Evolutionary conservation across 2,113 vertebrate species (phyloP).

Genomic region (Corynorhinus townsendii): DNA sequence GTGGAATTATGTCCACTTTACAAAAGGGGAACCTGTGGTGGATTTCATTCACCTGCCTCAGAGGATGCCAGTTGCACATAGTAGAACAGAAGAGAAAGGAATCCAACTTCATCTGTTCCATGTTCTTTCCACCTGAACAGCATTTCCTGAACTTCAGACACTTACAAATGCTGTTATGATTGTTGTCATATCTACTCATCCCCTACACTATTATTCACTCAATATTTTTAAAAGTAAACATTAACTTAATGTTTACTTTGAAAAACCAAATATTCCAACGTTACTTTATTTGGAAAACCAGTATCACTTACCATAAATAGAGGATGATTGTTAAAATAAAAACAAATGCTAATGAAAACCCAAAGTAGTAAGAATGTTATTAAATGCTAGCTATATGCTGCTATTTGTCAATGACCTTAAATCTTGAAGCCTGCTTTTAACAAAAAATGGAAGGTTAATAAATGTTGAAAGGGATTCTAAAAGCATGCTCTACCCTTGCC

Average conservation of each 20-base stretch:
- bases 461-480: background rate
- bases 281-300: background rate
- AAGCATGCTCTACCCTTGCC: background rate
- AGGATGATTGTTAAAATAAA: background rate
- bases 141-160: background rate
- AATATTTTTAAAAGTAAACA: background rate
- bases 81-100: background rate
- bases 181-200: background rate
- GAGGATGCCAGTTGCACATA: background rate
- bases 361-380: background rate
- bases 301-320: background rate
- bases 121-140: background rate
- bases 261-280: background rate
- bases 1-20: background rate
- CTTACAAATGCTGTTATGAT: background rate
- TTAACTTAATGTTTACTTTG: background rate
- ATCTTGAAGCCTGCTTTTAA: background rate
- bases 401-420: background rate
- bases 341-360: background rate
- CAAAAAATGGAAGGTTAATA: background rate
- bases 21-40: background rate
- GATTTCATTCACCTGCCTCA: background rate
- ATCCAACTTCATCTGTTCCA: background rate
- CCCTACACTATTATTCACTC: background rate
- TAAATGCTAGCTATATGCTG: background rate